Conservation (phyloP, 2,888 invertebrate genomes). For the Patella caerulea region DNA sequence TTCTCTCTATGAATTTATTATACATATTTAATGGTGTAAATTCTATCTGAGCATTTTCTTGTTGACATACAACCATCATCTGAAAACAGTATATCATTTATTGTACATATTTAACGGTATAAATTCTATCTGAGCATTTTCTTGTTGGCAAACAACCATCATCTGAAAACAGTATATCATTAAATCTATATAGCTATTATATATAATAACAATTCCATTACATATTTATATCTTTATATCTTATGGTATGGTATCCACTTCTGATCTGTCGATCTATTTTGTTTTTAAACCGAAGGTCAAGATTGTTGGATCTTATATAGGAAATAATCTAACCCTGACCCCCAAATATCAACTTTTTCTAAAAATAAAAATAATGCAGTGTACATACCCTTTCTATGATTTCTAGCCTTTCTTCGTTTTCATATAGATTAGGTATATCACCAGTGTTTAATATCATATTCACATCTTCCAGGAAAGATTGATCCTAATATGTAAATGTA, state of each 20-base stretch:
- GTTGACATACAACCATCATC: slow-evolving; percentile 68
- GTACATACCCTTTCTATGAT: slow-evolving; percentile 70
- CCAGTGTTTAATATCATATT: slow-evolving; percentile 71
- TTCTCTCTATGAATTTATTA: slow-evolving; percentile 69
- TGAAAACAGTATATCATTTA: slow-evolving; percentile 32
- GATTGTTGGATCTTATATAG: no score
- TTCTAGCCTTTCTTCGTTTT: slow-evolving; percentile 69
- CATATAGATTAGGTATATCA: slow-evolving; percentile 70
- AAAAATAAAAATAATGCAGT: background rate
- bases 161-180: slow-evolving; percentile 52
- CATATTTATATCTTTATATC: no score
- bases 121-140: slow-evolving; percentile 64
- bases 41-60: slow-evolving; percentile 65
- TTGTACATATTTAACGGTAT: slow-evolving; percentile 71
- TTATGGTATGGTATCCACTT: no score
- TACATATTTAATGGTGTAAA: slow-evolving; percentile 70
- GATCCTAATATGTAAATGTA: slow-evolving; percentile 58
- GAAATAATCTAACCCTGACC: no score
- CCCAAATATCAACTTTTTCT: no score
- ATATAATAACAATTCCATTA: no score
- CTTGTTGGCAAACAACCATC: slow-evolving; percentile 64
- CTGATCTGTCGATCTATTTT: no score
- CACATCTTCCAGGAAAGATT: slow-evolving; percentile 69
- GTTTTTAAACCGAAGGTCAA: no score
- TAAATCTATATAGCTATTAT: no score